Percentiles rank a stretch among this genome's conserved stretches.
Conservation (phyloP, 1,140 invertebrate species). For the Calliopsis andreniformis region DNA sequence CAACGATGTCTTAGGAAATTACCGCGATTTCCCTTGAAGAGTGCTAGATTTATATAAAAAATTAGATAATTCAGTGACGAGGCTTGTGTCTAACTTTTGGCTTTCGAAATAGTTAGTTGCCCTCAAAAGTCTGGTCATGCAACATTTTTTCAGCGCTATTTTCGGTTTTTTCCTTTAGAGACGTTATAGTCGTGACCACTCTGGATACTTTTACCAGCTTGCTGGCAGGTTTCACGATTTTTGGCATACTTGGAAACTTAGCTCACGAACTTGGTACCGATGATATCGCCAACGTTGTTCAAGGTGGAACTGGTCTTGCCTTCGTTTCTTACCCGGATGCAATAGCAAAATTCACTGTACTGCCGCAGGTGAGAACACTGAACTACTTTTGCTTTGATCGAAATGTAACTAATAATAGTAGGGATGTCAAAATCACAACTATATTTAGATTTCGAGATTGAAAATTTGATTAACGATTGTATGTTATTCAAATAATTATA, state of each 20-base stretch:
- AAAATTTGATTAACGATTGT: background rate
- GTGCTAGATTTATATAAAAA: no score
- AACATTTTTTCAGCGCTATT: no score
- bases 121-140: no score
- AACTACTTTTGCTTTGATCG: background rate
- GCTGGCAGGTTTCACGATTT: slow-evolving; percentile 90
- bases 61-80: no score
- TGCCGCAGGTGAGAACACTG: slow-evolving; percentile 87
- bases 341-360: slow-evolving; percentile 88
- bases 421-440: no score
- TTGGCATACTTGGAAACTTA: slow-evolving; percentile 89
- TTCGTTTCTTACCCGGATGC: slow-evolving; percentile 95
- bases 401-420: no score
- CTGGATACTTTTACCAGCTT: slow-evolving; percentile 89
- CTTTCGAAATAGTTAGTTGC: no score
- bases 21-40: no score
- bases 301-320: slow-evolving; percentile 88
- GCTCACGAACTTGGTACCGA: slow-evolving; percentile 83
- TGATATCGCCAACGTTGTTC: slow-evolving; percentile 83
- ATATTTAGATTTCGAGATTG: no score
- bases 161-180: slow-evolving; percentile 76
- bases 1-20: no score
- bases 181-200: slow-evolving; percentile 87
- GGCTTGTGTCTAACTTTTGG: no score
- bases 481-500: no score